Evolutionary conservation across 1,140 invertebrate genomes (phyloP), one percentile per base, ranked within the genome.

Genomic region (Adelges cooleyi): DNA sequence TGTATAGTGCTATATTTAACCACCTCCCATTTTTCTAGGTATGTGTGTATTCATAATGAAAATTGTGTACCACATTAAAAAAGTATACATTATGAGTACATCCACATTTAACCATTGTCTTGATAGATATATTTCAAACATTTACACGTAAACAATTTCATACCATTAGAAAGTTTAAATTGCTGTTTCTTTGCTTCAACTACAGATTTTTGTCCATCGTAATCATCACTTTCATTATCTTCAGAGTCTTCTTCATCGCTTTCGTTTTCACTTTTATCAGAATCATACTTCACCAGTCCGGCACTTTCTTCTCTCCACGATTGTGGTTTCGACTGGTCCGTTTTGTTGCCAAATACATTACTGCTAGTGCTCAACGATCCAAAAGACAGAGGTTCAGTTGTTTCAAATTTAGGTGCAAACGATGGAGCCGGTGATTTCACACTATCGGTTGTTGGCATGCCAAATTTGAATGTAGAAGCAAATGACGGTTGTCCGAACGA

Each of bases 401-500:
- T 71, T 6, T 69, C 66, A 66, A 69, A 68, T 67, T 48, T 22
- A 11, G 67, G 52, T 49, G 38, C 66, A 8, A 69, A 15, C 11
- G 69, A 23, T 38, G 66, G 68, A 13, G 68, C 53, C 42, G 51
- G 8, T 51, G 20, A 65, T 6, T 33, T 33, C 11, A 6, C 29
- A 56, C 67, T 71, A 71, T 66, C 70, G 72, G 40, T 69, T 65
- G 54, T 46, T 20, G 50, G n/a, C 33, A 65, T 15, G 18, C 50
- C 59, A 49, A 68, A 65, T 56, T 29, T 71, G 65, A 65, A 73
- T 54, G 29, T 5, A 40, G 59, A 71, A 69, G 46, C n/a, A 18
- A 62, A 44, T 2, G 52, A 40, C 15, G 36, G 10, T 27, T 53
- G 56, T 66, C 75, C 81, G 48, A 79, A 49, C 10, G 66, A 20